These are phyloP conservation scores for Drosophila bipectinata DNA, from an alignment of 1,140 invertebrate genomes.

Conservation along the genomic window DNA sequence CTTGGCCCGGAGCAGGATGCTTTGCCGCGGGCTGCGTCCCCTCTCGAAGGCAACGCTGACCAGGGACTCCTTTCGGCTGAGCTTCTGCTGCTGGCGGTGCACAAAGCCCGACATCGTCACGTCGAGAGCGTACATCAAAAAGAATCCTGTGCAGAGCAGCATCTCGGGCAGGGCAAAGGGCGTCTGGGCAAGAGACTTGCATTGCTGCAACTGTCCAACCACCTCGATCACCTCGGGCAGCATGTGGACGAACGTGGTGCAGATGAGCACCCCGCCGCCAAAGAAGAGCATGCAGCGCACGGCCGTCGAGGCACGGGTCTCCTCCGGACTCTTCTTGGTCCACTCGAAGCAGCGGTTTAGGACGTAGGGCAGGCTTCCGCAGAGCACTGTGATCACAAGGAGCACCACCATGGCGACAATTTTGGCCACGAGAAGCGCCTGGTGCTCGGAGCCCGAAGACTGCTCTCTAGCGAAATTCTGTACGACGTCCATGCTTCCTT, in stretches of 20 bases:
- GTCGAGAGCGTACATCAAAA: constrained; percentile 93
- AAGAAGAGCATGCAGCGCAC: constrained; percentile 90
- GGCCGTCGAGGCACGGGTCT: constrained; percentile 83
- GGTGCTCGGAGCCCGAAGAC: constrained; percentile 29
- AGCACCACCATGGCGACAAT: constrained; percentile 89
- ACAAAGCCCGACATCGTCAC: constrained; percentile 90
- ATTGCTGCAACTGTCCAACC: constrained; percentile 86
- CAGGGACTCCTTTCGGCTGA: constrained; percentile 50
- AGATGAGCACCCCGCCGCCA: constrained; percentile 95
- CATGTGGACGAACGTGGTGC: constrained; percentile 95
- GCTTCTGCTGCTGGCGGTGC: constrained; percentile 84
- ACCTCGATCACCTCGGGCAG: constrained; percentile 93
- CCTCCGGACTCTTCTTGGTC: constrained; percentile 84
- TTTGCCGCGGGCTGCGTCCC: constrained; percentile 64
- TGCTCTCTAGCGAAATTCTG: constrained; percentile 7
- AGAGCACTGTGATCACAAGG: constrained; percentile 87
- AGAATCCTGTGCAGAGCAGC: constrained; percentile 91
- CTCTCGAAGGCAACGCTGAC: constrained; percentile 68
- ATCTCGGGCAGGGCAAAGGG: constrained; percentile 89
- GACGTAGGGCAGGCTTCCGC: constrained; percentile 88
- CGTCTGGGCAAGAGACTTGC: constrained; percentile 84
- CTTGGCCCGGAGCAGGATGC: constrained; percentile 40
- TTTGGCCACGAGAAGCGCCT: constrained; percentile 86
- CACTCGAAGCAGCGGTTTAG: constrained; percentile 87
- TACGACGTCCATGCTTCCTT: constrained; percentile 38